Base-by-base conservation (phyloP, 2,113 vertebrate species). In the Chelonoidis abingdonii region DNA sequence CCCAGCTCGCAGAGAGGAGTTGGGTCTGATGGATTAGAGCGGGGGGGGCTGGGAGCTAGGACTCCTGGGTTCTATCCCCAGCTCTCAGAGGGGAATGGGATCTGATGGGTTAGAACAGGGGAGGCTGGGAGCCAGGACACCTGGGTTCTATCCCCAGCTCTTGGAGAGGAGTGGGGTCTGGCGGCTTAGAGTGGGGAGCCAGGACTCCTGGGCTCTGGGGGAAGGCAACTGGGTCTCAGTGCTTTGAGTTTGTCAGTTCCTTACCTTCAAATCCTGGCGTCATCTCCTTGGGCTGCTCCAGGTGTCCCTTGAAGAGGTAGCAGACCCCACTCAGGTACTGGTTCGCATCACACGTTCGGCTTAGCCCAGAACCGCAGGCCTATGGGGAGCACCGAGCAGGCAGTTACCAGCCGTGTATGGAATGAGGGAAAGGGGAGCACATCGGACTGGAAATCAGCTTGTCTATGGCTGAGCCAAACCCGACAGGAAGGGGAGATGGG, bases 311-410 rank as follows among this genome's bases (percentile, higher is more conserved):
- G 27, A 99, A 94, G 21, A 98, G 94, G 94, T 97, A 99, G 93
- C 99, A 99, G 83, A 98, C 49, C 27, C 99, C 98, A 94, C 98
- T 99, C 56, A 99, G 91, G 78, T 98, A 98, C n/a, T 97, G 96
- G 89, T 99, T 99, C 56, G 96, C 97, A 88, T 99, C 87, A 95
- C 99, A 99, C 5, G 96, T 97, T 50, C 98, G 98, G 89, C 87
- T 95, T 5, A 98, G 31, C 76, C 96, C 98, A 3, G 99, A 98
- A 88, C 98, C 99, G 94, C 99, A 99, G 75, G 98, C 97, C 99
- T 99, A 57, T 81, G 94, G 49, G 62, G 88, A 79, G n/a, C 9
- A 17, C 62, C 62, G 31, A 65, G 31, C n/a, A 38, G 35, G 65
- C 65, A 49, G 59, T 62, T 35, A 91, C 5, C n/a, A 72, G n/a